phyloP scores from a whole-genome alignment of 2,797 vertebrate genomes.

The Nannoperca obscura region DNA sequence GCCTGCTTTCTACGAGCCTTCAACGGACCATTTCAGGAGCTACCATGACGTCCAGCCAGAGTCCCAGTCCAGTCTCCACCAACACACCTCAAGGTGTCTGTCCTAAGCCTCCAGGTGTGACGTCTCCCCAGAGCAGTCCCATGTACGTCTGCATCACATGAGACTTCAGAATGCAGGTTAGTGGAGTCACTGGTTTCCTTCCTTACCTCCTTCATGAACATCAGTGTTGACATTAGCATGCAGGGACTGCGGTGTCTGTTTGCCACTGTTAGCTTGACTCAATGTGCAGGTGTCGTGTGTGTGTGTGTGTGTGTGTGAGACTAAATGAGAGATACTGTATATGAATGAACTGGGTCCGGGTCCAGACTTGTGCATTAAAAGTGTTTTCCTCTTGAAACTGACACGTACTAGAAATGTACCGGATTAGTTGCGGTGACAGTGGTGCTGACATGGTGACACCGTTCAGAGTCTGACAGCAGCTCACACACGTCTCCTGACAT shows the following conservation, averaged over 20 bases:
- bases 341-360: neutral
- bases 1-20: too few species aligned
- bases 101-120: too few species aligned
- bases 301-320: neutral
- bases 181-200: neutral
- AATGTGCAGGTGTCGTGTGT: slow-evolving; percentile 7
- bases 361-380: slow-evolving; percentile 1
- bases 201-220: neutral
- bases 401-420: neutral
- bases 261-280: slow-evolving; percentile 13
- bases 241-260: slow-evolving; percentile 4
- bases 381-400: slow-evolving; percentile 3
- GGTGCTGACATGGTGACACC: neutral
- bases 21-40: too few species aligned
- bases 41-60: too few species aligned
- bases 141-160: too few species aligned
- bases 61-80: too few species aligned
- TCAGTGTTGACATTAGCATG: slow-evolving; percentile 32
- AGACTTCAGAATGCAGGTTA: too few species aligned
- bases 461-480: slow-evolving; percentile 19
- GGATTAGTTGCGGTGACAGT: slow-evolving; percentile 14
- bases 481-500: slow-evolving; percentile 31
- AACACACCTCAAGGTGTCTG: too few species aligned
- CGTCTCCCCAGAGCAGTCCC: too few species aligned
- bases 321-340: neutral